These are phyloP conservation scores for Phrynosoma platyrhinos DNA, from an alignment of 2,113 vertebrate species.

Conservation along the genomic window DNA sequence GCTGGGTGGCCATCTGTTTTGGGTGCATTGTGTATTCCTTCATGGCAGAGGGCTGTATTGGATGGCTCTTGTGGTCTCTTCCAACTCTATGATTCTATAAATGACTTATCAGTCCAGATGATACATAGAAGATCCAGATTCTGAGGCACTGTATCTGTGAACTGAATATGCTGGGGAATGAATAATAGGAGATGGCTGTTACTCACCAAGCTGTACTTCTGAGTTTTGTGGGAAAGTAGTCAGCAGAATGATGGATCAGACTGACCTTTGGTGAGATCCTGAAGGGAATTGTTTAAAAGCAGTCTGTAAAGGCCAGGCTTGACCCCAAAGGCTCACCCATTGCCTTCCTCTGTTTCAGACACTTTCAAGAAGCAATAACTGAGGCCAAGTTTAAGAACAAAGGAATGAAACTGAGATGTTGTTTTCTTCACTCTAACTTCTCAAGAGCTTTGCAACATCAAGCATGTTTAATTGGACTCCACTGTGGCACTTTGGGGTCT, in stretches of 20 bases:
- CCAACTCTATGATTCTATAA: too few species aligned
- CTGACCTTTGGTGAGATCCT: neutral
- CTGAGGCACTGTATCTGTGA: neutral
- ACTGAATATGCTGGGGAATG: neutral
- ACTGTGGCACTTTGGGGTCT: neutral
- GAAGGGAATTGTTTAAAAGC: neutral
- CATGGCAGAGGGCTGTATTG: too few species aligned
- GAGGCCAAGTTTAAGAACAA: neutral
- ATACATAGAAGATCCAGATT: neutral
- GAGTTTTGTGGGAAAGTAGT: neutral
- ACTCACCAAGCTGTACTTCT: neutral
- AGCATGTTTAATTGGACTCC: slow-evolving; percentile 28
- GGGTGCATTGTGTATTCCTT: too few species aligned
- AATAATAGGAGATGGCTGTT: neutral
- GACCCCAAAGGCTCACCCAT: too few species aligned
- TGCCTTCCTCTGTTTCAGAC: neutral
- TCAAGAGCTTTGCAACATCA: neutral
- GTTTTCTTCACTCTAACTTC: slow-evolving; percentile 23
- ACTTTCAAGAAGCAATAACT: too few species aligned
- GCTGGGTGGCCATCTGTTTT: too few species aligned
- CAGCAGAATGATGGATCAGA: neutral
- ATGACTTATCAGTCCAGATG: too few species aligned
- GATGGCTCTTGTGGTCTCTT: too few species aligned
- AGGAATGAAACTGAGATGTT: neutral
- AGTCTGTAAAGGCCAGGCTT: fast-evolving